Percentiles rank a stretch among this genome's conserved stretches.
These are phyloP conservation scores for Nomada lathburiana DNA, from an alignment of 2,888 invertebrate species.

Conservation along the genomic window DNA sequence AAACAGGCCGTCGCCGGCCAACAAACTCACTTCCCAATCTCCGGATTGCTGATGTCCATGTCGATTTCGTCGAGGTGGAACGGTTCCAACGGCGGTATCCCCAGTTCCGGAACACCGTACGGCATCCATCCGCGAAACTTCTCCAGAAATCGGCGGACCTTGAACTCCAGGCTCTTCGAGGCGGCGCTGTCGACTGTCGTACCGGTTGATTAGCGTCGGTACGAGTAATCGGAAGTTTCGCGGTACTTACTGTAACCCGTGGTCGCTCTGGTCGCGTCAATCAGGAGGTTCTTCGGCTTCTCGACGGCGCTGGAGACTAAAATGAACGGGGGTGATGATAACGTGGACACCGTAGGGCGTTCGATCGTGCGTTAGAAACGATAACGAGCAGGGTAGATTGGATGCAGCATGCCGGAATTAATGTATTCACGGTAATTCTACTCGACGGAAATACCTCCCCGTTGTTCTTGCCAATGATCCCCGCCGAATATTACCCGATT, in stretches of 20 bases:
- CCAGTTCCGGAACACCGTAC: constrained; percentile 79
- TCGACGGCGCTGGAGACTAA: constrained; percentile 79
- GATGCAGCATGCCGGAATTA: neutral
- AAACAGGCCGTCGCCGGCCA: no score
- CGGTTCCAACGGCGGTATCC: constrained; percentile 78
- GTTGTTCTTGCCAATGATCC: neutral
- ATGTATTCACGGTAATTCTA: no score
- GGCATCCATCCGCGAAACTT: constrained; percentile 79
- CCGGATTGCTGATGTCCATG: constrained; percentile 74
- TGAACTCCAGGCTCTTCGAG: constrained; percentile 80
- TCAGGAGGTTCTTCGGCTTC: constrained; percentile 76
- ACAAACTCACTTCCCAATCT: constrained; percentile 81
- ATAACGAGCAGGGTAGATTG: neutral
- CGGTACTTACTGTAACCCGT: constrained; percentile 79
- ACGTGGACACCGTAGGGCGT: no score
- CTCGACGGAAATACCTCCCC: no score
- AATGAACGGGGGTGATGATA: constrained; percentile 16
- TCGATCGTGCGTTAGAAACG: neutral
- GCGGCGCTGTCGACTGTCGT: constrained; percentile 82
- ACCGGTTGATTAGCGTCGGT: constrained; percentile 54
- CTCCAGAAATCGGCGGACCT: constrained; percentile 77
- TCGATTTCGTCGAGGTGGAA: constrained; percentile 73
- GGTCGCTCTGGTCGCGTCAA: constrained; percentile 79
- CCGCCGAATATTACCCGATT: neutral
- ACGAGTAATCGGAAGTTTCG: neutral